Evolutionary conservation across 2,888 invertebrate species (phyloP).

Genomic region (Bhutanitis thaidina): DNA sequence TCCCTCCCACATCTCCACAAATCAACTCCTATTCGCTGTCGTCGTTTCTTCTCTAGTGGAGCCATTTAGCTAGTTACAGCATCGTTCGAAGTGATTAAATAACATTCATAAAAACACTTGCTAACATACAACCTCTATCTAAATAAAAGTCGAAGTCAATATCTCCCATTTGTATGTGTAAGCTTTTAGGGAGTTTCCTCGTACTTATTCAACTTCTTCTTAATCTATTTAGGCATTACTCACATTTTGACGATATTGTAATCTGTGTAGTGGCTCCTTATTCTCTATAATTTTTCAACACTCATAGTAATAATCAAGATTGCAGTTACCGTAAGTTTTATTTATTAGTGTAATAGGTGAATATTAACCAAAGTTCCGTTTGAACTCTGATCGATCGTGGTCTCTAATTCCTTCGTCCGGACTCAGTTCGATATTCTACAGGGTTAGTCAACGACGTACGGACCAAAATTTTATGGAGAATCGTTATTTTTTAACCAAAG

Average conservation of each 20-base stretch:
- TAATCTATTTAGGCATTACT: too few relatives aligned
- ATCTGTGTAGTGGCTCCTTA: slow-evolving; percentile 11
- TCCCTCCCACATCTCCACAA: slow-evolving; percentile 11
- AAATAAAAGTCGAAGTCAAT: too few relatives aligned
- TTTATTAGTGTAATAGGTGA: slow-evolving; percentile 69
- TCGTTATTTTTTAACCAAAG: slow-evolving; percentile 44
- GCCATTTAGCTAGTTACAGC: slow-evolving; percentile 12
- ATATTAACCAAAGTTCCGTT: slow-evolving; percentile 69
- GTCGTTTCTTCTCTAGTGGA: slow-evolving; percentile 9
- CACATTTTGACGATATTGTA: slow-evolving; percentile 2
- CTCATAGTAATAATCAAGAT: slow-evolving; percentile 57
- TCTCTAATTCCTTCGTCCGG: slow-evolving; percentile 32
- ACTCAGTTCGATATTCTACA: slow-evolving; percentile 54
- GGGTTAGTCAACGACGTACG: slow-evolving; percentile 63
- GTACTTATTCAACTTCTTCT: too few relatives aligned
- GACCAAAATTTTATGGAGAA: slow-evolving; percentile 52
- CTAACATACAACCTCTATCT: too few relatives aligned
- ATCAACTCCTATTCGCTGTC: neutral
- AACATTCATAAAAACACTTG: too few relatives aligned
- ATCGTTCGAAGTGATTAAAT: neutral
- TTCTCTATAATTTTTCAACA: slow-evolving; percentile 19
- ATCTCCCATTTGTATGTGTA: too few relatives aligned
- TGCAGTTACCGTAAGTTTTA: slow-evolving; percentile 76
- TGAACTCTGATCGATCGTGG: too few relatives aligned
- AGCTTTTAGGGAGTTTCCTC: too few relatives aligned